Percentiles rank a stretch among this genome's conserved stretches.
phyloP scores from a whole-genome alignment of 2,888 invertebrate genomes.

The Dynastes hyllus region DNA sequence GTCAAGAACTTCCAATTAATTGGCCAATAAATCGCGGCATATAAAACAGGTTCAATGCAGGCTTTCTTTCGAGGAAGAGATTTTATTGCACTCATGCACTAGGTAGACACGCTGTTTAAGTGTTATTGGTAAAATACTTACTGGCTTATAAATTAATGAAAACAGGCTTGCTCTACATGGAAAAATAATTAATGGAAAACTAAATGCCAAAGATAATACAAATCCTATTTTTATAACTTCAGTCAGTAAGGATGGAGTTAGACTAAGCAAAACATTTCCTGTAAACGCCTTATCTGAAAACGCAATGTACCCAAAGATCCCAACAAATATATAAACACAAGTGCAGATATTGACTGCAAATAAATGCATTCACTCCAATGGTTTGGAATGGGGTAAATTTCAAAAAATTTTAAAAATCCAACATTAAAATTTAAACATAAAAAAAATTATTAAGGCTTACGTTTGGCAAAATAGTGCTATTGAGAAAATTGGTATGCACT shows the following conservation, averaged over 20 bases:
- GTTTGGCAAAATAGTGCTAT: conserved; percentile 98
- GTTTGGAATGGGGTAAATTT: conserved; percentile 94
- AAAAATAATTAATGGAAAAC: conserved; percentile 97
- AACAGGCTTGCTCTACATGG: conserved; percentile 96
- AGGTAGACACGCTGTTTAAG: too few relatives aligned
- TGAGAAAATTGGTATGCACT: conserved; percentile 96
- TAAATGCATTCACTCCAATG: conserved; percentile 90
- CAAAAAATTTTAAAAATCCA: conserved; percentile 82
- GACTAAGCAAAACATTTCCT: conserved; percentile 94
- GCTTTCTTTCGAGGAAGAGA: too few relatives aligned
- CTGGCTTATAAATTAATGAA: conserved; percentile 90
- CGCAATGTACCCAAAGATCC: conserved; percentile 91
- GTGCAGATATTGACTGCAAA: conserved; percentile 96
- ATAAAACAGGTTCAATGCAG: too few relatives aligned
- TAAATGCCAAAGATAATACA: conserved; percentile 94
- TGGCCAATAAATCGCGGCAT: too few relatives aligned
- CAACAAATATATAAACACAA: conserved; percentile 91
- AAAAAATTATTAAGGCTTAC: conserved; percentile 72
- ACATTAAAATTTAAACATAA: neutral
- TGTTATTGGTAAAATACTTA: conserved; percentile 67
- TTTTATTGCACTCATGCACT: too few relatives aligned
- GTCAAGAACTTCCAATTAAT: too few relatives aligned
- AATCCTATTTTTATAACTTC: conserved; percentile 96
- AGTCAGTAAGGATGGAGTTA: conserved; percentile 86
- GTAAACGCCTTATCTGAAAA: conserved; percentile 84